phyloP scores from a whole-genome alignment of 2,888 invertebrate species.

The Drosophila peninsularis region DNA sequence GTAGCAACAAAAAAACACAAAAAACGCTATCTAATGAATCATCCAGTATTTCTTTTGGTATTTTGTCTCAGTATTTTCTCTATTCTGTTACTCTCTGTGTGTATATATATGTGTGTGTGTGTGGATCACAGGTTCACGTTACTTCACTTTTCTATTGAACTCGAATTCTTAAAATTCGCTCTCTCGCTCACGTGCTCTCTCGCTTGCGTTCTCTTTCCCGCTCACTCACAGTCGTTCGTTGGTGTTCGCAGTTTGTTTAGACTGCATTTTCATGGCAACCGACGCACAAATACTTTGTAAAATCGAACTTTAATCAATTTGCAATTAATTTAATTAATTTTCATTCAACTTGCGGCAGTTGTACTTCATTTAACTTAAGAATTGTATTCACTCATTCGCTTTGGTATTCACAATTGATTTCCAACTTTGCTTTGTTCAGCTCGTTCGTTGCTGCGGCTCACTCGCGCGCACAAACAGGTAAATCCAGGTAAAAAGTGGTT shows the following conservation, averaged over 20 bases:
- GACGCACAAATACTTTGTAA: conserved; percentile 21
- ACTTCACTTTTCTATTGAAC: conserved; percentile 53
- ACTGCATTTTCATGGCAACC: conserved; percentile 80
- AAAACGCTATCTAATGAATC: conserved; percentile 40
- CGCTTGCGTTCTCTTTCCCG: neutral
- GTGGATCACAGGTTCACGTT: conserved; percentile 48
- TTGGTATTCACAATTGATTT: conserved; percentile 25
- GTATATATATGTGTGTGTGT: conserved; percentile 10
- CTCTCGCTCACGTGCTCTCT: neutral
- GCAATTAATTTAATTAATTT: conserved; percentile 30
- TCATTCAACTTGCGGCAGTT: conserved; percentile 8
- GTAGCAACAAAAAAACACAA: conserved; percentile 9
- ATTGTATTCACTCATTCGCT: conserved; percentile 38
- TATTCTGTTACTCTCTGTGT: conserved; percentile 5
- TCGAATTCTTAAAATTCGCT: conserved; percentile 26
- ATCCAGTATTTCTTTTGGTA: conserved; percentile 57
- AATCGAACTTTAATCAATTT: conserved; percentile 22
- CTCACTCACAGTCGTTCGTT: conserved; percentile 39
- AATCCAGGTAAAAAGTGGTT: conserved; percentile 83
- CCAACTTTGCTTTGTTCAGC: conserved; percentile 48
- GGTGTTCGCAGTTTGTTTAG: conserved; percentile 55
- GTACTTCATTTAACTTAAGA: conserved; percentile 20
- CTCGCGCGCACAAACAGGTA: conserved; percentile 78
- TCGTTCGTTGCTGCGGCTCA: conserved; percentile 40
- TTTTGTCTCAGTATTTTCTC: conserved; percentile 21